These are phyloP conservation scores for Gallinago nigripennis DNA, from an alignment of 2,797 vertebrate species.

Conservation along the genomic window DNA sequence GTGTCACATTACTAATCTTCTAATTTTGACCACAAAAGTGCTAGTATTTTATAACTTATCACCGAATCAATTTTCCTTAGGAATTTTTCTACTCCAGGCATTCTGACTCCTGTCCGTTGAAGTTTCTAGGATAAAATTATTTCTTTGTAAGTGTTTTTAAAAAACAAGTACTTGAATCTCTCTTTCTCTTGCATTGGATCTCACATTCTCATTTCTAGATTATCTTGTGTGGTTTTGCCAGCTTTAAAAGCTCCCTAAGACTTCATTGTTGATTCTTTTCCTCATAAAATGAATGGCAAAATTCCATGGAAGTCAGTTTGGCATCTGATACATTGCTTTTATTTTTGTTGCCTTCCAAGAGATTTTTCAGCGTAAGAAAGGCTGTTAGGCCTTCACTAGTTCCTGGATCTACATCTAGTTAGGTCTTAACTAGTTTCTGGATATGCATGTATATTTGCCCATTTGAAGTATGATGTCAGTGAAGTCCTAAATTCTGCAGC, in stretches of 20 bases:
- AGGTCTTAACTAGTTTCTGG: not conserved
- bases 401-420: not conserved
- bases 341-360: not conserved
- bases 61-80: not conserved
- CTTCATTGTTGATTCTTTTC: not conserved
- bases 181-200: not conserved
- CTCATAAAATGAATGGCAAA: not conserved
- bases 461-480: not conserved
- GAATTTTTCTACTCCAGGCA: not conserved
- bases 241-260: not conserved
- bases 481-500: not conserved
- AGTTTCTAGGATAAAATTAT: not conserved
- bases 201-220: not conserved
- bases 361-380: not conserved
- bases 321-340: not conserved
- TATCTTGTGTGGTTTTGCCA: not conserved
- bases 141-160: not conserved
- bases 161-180: not conserved
- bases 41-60: not conserved
- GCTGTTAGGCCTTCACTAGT: not conserved
- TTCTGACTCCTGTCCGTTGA: not conserved
- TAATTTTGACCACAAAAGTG: not conserved
- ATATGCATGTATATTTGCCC: not conserved
- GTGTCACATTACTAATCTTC: not conserved
- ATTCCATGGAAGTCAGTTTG: not conserved